Base-by-base conservation (phyloP, 2,113 vertebrate species). In the Zosterops hypoxanthus region DNA sequence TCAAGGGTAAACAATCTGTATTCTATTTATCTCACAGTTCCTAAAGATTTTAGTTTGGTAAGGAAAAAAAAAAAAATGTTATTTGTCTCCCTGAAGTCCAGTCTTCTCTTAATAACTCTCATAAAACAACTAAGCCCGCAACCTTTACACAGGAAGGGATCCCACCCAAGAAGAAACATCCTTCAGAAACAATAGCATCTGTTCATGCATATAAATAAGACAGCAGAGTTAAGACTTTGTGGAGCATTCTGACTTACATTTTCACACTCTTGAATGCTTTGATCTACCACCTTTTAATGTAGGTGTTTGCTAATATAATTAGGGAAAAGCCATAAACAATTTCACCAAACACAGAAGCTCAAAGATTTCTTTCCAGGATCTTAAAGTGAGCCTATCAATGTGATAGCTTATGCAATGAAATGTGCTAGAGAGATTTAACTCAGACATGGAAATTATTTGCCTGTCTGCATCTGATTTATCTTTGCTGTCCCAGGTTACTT, bases 201-300 rank as follows among this genome's bases (percentile, higher is more conserved):
- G 17, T 57, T 95, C 44, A 29, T 64, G 83, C 77, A 86, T 94
- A 92, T 76, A 78, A 92, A 94, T 92, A 71, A 89, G 83, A 78
- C 44, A 86, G 64, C 42, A 78, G 23, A 92, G 60, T 85, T 83
- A 88, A 95, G 60, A 78, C n/a, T 73, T 57, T 21, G 36, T 82
- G 53, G 57, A 86, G 22, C 36, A 89, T 69, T 80, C 91, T 89
- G 68, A 78, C 83, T 92, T 60, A 77, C 5, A 55, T 86, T 95
- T 95, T 92, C 86, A 81, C 39, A 47, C 16, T 31, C 73, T 76
- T 68, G 61, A 87, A 53, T 82, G 84, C 85, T 96, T 97, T 96
- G 85, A 95, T 96, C 92, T 95, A 53, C 36, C 76, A 85, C 50
- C 70, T 94, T 93, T 93, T 93, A 93, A 93, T 69, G 75, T 82